Base-by-base conservation (phyloP, 2,888 invertebrate species). In the Carabus problematicus region DNA sequence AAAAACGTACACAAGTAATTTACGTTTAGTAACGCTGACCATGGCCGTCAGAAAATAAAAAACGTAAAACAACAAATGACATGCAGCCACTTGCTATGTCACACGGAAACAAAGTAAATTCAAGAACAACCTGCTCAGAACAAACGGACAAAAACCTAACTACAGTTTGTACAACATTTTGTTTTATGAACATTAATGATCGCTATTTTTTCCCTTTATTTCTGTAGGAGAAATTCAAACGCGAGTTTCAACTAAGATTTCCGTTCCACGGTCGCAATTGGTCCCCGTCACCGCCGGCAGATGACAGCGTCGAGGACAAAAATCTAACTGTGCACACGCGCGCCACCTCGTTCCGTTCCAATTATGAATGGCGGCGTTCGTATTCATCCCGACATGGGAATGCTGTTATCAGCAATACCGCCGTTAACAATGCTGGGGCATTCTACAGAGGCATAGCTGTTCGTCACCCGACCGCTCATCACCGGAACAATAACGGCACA, bases 151-250 rank as follows among this genome's bases (percentile, higher is more conserved):
- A 42, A 42, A 42, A 42, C 42, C n/a, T n/a, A n/a, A n/a, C n/a
- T n/a, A n/a, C n/a, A n/a, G n/a, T n/a, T n/a, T n/a, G n/a, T n/a
- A n/a, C n/a, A n/a, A n/a, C n/a, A n/a, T n/a, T n/a, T n/a, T n/a
- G n/a, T n/a, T n/a, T n/a, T n/a, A n/a, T 29, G 6, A 29, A 6
- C 6, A 29, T 29, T 29, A 29, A 29, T 29, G 29, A 29, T 6
- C 6, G 29, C 45, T 45, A 45, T 45, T 11, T 45, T 14, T 12
- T 49, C 12, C 18, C 18, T 49, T 49, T 49, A 8, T 49, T 14
- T 9, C 12, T 12, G 52, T 82, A 92, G 91, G 92, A 91, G 79
- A 92, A 92, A 79, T 92, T 92, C 81, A 91, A 91, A 79, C 86
- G 91, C 60, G 92, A 92, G 80, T 91, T 92, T 76, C 88, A 88